Evolutionary conservation across 2,113 vertebrate genomes (phyloP).

Genomic region (Polyodon spathula): DNA sequence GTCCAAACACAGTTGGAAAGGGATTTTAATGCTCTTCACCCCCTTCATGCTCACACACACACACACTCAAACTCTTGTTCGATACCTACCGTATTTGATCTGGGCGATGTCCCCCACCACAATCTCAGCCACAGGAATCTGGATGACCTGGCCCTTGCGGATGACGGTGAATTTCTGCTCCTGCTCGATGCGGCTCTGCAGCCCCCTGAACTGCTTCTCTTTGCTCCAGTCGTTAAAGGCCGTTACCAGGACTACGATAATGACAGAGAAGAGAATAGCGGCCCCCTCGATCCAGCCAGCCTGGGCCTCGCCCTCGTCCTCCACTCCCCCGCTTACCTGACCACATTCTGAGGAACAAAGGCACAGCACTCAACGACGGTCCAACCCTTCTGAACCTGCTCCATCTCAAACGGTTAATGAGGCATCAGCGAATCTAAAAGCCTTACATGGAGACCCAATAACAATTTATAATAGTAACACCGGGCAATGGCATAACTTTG

Average conservation of each 20-base stretch:
- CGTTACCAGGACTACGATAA: slow-evolving; percentile 90
- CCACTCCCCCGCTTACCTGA: slow-evolving; percentile 38
- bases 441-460: too few species aligned
- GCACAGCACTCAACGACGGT: neutral
- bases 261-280: slow-evolving; percentile 88
- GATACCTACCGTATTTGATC: slow-evolving; percentile 82
- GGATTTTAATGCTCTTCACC: too few species aligned
- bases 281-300: slow-evolving; percentile 95
- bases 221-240: slow-evolving; percentile 98
- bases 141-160: slow-evolving; percentile 91
- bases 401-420: neutral
- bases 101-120: slow-evolving; percentile 93
- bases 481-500: too few species aligned
- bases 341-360: slow-evolving; percentile 55
- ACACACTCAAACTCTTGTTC: too few species aligned
- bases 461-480: too few species aligned
- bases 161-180: slow-evolving; percentile 94
- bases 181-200: slow-evolving; percentile 91
- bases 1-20: too few species aligned
- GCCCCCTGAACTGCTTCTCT: slow-evolving; percentile 92
- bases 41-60: too few species aligned
- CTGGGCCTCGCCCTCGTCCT: slow-evolving; percentile 81
- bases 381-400: neutral
- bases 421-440: too few species aligned
- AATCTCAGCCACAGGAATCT: slow-evolving; percentile 86